phyloP scores from a whole-genome alignment of 2,888 invertebrate species.

The Drosophila anomalata region DNA sequence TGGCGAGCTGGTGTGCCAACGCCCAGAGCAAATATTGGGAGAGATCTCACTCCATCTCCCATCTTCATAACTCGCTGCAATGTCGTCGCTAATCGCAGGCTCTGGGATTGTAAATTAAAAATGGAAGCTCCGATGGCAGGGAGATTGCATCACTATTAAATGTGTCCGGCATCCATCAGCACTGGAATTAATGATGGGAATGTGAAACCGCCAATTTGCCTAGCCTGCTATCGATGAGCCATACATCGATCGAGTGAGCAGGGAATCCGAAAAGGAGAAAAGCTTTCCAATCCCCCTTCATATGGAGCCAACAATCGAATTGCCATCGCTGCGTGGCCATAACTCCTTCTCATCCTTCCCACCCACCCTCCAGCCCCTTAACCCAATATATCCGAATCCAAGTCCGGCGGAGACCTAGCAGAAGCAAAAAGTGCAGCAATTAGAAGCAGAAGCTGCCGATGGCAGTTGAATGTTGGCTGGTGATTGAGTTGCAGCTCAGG shows the following conservation, averaged over 20 bases:
- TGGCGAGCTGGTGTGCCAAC: conserved; percentile 50
- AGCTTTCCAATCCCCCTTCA: conserved; percentile 56
- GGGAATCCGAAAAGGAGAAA: conserved; percentile 39
- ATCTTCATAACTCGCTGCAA: conserved; percentile 55
- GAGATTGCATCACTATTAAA: conserved; percentile 60
- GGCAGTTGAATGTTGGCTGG: conserved; percentile 47
- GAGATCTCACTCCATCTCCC: conserved; percentile 16
- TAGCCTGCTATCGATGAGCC: conserved; percentile 24
- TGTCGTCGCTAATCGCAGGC: conserved; percentile 59
- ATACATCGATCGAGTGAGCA: background rate
- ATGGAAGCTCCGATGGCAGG: conserved; percentile 32
- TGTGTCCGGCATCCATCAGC: conserved; percentile 50
- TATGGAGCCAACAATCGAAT: conserved; percentile 35
- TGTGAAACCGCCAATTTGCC: conserved; percentile 61
- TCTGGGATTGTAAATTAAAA: conserved; percentile 55
- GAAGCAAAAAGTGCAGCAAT: conserved; percentile 63
- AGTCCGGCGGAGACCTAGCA: conserved; percentile 33
- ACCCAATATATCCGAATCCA: conserved; percentile 9
- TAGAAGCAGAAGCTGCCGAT: conserved; percentile 64
- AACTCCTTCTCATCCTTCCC: conserved; percentile 1
- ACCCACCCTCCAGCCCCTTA: background rate
- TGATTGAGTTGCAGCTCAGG: conserved; percentile 76
- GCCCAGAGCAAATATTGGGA: conserved; percentile 67
- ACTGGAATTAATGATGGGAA: conserved; percentile 38
- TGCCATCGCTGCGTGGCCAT: conserved; percentile 57